phyloP scores from a whole-genome alignment of 2,113 vertebrate genomes.

The Cathartes aura region DNA sequence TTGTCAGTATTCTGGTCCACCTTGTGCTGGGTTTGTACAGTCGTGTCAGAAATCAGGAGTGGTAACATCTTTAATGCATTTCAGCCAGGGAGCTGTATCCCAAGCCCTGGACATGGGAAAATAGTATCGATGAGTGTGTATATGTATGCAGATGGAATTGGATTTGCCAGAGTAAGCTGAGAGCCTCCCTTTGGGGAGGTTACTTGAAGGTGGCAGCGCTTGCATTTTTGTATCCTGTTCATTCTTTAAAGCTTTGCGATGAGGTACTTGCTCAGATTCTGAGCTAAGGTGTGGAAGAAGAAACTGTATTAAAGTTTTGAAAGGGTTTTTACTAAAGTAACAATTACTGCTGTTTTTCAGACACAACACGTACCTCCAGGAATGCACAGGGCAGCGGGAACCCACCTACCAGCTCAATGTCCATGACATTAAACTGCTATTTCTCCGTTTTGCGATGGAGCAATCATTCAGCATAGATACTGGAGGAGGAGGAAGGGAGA shows the following conservation, averaged over 20 bases:
- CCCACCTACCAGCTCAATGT: conserved; percentile 99
- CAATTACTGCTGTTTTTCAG: conserved; percentile 58
- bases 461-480: conserved; percentile 97
- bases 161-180: neutral
- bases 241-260: neutral
- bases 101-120: neutral
- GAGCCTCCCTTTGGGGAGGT: neutral
- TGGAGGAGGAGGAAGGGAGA: conserved; percentile 94
- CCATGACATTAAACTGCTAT: conserved; percentile 96
- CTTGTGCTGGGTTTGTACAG: neutral
- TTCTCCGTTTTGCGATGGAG: conserved; percentile 96
- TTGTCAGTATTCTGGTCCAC: neutral
- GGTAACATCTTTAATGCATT: neutral
- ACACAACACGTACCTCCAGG: conserved; percentile 99
- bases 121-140: neutral
- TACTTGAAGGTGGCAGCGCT: neutral
- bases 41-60: neutral
- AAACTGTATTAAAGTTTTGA: neutral
- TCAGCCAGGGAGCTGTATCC: neutral
- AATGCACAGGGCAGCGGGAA: conserved; percentile 95
- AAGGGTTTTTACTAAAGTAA: neutral
- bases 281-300: neutral
- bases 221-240: neutral
- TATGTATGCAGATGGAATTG: neutral
- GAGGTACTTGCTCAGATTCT: neutral